Percentiles rank a stretch among this genome's conserved stretches.
Evolutionary conservation across 2,888 invertebrate species (phyloP).

Genomic region (Liposcelis brunnea): DNA sequence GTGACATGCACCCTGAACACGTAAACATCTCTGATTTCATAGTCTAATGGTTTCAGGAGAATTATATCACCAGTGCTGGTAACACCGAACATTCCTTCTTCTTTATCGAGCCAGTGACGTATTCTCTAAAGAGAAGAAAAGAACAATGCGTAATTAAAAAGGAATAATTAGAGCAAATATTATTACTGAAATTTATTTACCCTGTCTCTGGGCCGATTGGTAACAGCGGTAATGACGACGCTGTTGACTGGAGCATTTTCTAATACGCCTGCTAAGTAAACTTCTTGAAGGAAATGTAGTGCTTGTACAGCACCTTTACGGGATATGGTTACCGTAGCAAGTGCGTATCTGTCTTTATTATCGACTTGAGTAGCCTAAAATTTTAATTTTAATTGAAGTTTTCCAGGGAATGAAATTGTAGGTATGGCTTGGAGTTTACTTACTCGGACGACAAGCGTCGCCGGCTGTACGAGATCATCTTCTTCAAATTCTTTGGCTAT

Average conservation of each 20-base stretch:
- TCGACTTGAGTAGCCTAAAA: conserved; percentile 59
- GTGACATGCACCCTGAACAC: conserved; percentile 66
- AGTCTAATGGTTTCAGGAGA: conserved; percentile 57
- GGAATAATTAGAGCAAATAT: no score
- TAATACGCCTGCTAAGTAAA: conserved; percentile 50
- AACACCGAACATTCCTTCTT: conserved; percentile 58
- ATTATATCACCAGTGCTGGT: conserved; percentile 65
- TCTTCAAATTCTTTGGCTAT: conserved; percentile 39
- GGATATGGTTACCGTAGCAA: conserved; percentile 60
- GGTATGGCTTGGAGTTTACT: conserved; percentile 13
- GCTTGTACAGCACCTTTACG: conserved; percentile 34
- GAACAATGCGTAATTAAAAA: no score
- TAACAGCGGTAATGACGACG: conserved; percentile 45
- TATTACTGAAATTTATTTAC: conserved; percentile 21
- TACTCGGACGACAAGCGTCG: conserved; percentile 65
- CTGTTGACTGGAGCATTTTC: conserved; percentile 62
- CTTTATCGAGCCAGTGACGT: conserved; percentile 52
- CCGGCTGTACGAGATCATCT: conserved; percentile 45
- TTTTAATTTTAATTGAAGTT: conserved; percentile 1
- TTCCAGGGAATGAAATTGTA: background rate
- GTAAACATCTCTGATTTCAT: conserved; percentile 52
- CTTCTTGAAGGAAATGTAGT: conserved; percentile 51
- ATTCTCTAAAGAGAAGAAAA: conserved; percentile 33
- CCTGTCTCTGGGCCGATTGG: conserved; percentile 37
- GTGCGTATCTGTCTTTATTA: conserved; percentile 73